Evolutionary conservation across 2,888 invertebrate genomes (phyloP), one percentile per base, ranked within the genome.

Genomic region (Lissonota sp.): DNA sequence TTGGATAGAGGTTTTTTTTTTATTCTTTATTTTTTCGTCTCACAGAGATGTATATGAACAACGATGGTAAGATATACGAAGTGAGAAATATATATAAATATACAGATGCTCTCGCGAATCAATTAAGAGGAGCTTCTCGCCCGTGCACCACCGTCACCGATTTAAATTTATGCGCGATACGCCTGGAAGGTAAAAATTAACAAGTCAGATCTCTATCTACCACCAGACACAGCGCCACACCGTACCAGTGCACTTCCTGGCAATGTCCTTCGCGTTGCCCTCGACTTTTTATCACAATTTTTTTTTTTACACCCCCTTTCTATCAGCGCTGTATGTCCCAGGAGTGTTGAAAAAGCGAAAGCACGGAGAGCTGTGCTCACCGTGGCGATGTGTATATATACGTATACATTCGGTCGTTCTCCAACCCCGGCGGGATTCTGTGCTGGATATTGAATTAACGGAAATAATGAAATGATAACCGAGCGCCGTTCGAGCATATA

Each of bases 391-490:
- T 58, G 63, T 49, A 69, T 67, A 26, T 26, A 26, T 26, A 26
- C 26, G 26, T 26, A 26, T 26, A 26, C 26, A 3, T 53, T 57
- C 64, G 12, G 72, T 16, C 63, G 58, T 67, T 72, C 39, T 57
- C 58, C 69, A 57, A 51, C n/a, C 58, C 12, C 60, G 16, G 39
- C 7, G 16, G 73, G 66, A 58, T 71, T 55, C 69, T 6, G 37
- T 53, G 40, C 80, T 83, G 85, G 86, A 89, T 90, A 89, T 91
- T 89, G 88, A 90, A 90, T 91, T 91, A 88, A 87, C 86, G 88
- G 87, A 90, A 91, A 90, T 91, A 90, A 91, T 90, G 89, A 88
- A 90, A 90, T 87, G 88, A 91, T 91, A 89, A 90, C 87, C 87
- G 85, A 85, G 82, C 84, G 83, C 84, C 84, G 83, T 64, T 74